Conservation (phyloP, 2,113 vertebrate genomes). For the Bombycilla garrulus region DNA sequence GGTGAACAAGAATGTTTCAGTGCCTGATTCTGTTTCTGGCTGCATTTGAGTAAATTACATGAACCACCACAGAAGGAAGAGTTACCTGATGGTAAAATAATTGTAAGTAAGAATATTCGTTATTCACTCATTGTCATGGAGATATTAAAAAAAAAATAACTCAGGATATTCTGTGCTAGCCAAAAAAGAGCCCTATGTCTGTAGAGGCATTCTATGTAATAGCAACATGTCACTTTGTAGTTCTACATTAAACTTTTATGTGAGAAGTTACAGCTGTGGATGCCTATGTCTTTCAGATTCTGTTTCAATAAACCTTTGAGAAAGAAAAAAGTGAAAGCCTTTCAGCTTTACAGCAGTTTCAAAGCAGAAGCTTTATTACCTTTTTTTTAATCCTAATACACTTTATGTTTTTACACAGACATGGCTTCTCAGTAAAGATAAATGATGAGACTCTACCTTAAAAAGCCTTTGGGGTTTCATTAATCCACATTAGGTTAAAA, state of each 20-base stretch:
- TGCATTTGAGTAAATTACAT: not conserved
- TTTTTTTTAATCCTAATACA: not conserved
- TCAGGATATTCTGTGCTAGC: not conserved
- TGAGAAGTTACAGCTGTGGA: constrained; percentile 57
- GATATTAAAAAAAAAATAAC: constrained; percentile 10
- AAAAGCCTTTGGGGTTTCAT: constrained; percentile 62
- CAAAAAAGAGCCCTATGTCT: not conserved
- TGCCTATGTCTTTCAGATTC: constrained; percentile 23
- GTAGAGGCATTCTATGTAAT: constrained; percentile 1
- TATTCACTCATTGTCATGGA: not conserved
- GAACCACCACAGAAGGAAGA: not conserved
- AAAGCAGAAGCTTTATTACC: constrained; percentile 62
- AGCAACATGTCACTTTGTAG: constrained; percentile 27
- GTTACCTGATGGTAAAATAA: not conserved
- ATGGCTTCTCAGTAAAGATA: constrained; percentile 46
- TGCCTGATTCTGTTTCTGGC: not conserved
- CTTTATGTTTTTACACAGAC: constrained; percentile 48
- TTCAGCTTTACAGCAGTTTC: constrained; percentile 55
- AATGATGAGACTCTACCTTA: constrained; percentile 51
- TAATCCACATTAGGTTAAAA: constrained; percentile 61
- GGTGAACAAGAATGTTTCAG: not conserved
- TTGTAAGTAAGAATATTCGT: not conserved
- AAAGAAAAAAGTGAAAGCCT: constrained; percentile 31
- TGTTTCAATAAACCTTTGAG: constrained; percentile 54
- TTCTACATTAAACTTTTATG: constrained; percentile 34